A percentile compares a stretch with the other conserved stretches of the same genome.
Evolutionary conservation across 1,140 invertebrate species (phyloP).

Genomic region (Sinella curviseta): DNA sequence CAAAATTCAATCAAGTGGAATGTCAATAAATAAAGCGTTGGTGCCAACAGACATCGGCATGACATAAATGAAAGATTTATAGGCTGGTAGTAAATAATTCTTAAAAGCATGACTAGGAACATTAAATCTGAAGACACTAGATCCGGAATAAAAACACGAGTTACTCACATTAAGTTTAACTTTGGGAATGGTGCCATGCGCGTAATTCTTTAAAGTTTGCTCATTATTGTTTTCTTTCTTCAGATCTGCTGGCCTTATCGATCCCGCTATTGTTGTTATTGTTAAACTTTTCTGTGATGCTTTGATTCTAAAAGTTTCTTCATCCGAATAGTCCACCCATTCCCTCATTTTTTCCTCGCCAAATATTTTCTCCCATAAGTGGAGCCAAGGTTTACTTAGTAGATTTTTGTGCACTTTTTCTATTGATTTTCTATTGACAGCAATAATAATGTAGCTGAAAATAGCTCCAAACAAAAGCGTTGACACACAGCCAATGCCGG

Average conservation of each 20-base stretch:
- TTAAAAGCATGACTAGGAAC: too few species aligned
- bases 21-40: neutral
- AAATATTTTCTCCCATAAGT: constrained; percentile 30
- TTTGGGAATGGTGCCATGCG: neutral
- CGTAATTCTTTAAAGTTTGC: neutral
- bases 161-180: neutral
- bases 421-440: neutral
- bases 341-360: constrained; percentile 32
- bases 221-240: neutral
- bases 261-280: neutral
- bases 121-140: too few species aligned
- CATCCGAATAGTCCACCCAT: constrained; percentile 25
- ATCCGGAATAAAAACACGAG: too few species aligned
- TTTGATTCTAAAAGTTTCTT: constrained; percentile 7
- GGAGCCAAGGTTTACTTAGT: constrained; percentile 31
- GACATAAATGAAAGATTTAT: neutral
- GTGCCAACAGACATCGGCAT: neutral
- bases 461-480: constrained; percentile 19
- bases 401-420: constrained; percentile 30
- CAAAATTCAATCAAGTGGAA: too few species aligned
- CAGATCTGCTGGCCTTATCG: neutral
- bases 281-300: neutral
- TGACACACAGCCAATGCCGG: constrained; percentile 6
- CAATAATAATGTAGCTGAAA: constrained; percentile 23
- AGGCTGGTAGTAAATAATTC: too few species aligned